Evolutionary conservation across 2,888 invertebrate genomes (phyloP).

Genomic region (Hedychridium roseum): DNA sequence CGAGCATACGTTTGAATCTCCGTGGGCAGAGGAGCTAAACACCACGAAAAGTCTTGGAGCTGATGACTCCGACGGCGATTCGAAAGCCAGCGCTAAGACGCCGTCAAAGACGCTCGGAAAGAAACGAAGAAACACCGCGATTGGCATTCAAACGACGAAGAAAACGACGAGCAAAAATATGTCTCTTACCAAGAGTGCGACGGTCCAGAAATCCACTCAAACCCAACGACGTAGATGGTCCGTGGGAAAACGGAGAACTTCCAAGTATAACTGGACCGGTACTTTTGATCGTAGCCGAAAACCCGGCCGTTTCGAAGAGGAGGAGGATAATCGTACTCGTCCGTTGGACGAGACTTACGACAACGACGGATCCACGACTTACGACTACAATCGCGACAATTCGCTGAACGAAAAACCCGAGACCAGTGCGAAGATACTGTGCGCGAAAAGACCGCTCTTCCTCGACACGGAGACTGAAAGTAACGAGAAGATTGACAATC

Average conservation of each 20-base stretch:
- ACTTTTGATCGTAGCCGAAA: slow-evolving; percentile 30
- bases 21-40: slow-evolving; percentile 35
- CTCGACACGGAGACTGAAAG: not conserved
- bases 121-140: too few species aligned
- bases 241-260: slow-evolving; percentile 29
- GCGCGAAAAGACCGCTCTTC: slow-evolving; percentile 18
- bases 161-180: too few species aligned
- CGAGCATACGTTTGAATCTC: slow-evolving; percentile 27
- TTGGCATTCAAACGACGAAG: too few species aligned
- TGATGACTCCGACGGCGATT: slow-evolving; percentile 15
- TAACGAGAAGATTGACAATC: slow-evolving; percentile 7
- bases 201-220: not conserved
- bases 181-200: not conserved
- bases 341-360: not conserved
- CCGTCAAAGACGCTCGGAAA: too few species aligned
- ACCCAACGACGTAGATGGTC: slow-evolving; percentile 17
- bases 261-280: slow-evolving; percentile 50
- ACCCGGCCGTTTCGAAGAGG: not conserved
- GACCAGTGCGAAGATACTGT: slow-evolving; percentile 30
- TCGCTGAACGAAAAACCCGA: slow-evolving; percentile 26
- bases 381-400: slow-evolving; percentile 26
- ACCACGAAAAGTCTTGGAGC: slow-evolving; percentile 5
- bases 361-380: slow-evolving; percentile 2
- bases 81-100: not conserved
- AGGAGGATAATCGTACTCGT: too few species aligned